These are phyloP conservation scores for Neodon shergylaensis DNA, from an alignment of 2,113 vertebrate species.

Conservation along the genomic window DNA sequence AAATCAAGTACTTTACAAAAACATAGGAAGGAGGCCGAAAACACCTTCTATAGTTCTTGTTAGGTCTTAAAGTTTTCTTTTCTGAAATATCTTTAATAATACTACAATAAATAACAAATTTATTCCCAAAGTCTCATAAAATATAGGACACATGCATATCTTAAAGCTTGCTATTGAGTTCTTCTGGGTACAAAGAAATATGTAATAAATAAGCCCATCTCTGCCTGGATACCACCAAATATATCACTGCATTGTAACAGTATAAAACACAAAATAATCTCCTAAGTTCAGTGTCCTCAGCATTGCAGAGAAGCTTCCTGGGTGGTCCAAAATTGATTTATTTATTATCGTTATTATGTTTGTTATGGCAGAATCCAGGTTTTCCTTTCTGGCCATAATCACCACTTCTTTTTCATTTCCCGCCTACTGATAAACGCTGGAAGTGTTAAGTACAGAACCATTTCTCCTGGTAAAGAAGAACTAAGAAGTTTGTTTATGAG, in stretches of 20 bases:
- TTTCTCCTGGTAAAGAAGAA: background rate
- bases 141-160: background rate
- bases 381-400: background rate
- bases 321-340: background rate
- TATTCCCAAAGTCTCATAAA: background rate
- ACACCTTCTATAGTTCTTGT: background rate
- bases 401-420: background rate
- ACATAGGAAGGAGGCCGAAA: background rate
- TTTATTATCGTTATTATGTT: background rate
- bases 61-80: background rate
- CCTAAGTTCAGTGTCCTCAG: background rate
- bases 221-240: background rate
- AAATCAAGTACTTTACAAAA: background rate
- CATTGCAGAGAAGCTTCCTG: rapidly evolving
- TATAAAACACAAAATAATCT: background rate
- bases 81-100: background rate
- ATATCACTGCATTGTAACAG: background rate
- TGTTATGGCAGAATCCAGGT: background rate
- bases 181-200: slow-evolving; percentile 5
- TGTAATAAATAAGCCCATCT: background rate
- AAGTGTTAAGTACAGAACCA: background rate
- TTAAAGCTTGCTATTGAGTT: background rate
- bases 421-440: background rate
- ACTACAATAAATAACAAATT: background rate
- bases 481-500: background rate